Evolutionary conservation across 2,888 invertebrate genomes (phyloP).

Genomic region (Melanostoma mellinum): DNA sequence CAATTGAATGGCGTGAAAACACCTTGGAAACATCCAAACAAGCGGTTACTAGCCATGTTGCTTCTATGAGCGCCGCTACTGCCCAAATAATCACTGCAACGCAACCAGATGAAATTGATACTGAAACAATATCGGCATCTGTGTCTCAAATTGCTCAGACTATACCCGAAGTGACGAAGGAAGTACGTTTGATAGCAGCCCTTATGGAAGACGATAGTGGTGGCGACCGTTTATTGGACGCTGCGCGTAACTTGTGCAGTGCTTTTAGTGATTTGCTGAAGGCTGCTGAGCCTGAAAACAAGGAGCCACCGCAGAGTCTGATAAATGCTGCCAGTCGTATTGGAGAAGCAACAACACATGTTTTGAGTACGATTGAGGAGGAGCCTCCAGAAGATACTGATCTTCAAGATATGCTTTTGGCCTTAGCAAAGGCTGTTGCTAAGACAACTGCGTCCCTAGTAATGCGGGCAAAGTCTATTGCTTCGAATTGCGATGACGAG

Average conservation of each 20-base stretch:
- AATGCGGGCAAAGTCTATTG: slow-evolving; percentile 97
- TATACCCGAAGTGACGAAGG: slow-evolving; percentile 97
- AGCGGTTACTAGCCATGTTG: slow-evolving; percentile 97
- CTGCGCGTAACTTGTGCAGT: slow-evolving; percentile 94
- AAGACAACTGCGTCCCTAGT: slow-evolving; percentile 98
- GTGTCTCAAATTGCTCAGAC: slow-evolving; percentile 98
- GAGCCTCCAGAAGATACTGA: slow-evolving; percentile 93
- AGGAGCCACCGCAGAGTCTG: slow-evolving; percentile 95
- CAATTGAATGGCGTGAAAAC: slow-evolving; percentile 96
- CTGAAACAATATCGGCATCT: slow-evolving; percentile 97
- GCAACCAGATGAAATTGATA: slow-evolving; percentile 95
- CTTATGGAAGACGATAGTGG: slow-evolving; percentile 93
- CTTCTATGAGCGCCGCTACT: slow-evolving; percentile 99
- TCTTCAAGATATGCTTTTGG: slow-evolving; percentile 94
- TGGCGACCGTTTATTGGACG: slow-evolving; percentile 94
- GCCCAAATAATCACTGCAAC: slow-evolving; percentile 97
- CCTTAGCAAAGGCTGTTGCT: slow-evolving; percentile 97
- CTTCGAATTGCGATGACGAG: slow-evolving; percentile 91
- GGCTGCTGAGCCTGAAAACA: slow-evolving; percentile 97
- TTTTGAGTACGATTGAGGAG: slow-evolving; percentile 95
- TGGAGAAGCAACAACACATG: slow-evolving; percentile 97
- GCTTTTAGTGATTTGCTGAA: slow-evolving; percentile 97
- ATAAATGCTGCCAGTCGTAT: slow-evolving; percentile 97
- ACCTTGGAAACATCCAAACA: slow-evolving; percentile 97
- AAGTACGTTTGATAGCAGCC: slow-evolving; percentile 91